Conservation (phyloP, 1,140 invertebrate species). For the Melipona quadrifasciata region DNA sequence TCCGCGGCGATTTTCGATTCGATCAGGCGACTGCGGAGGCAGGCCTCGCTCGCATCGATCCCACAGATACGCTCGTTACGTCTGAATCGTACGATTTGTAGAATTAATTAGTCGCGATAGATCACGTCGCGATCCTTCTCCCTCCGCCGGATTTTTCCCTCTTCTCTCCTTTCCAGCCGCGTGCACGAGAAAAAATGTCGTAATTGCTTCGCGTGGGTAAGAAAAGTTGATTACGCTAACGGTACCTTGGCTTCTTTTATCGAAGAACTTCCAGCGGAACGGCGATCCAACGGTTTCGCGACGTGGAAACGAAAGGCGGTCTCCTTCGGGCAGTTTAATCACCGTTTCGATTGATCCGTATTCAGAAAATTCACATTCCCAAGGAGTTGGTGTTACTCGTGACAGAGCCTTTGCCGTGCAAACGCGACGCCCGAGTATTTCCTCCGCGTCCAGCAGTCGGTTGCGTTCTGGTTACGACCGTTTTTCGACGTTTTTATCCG, state of each 20-base stretch:
- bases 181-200: conserved; percentile 2
- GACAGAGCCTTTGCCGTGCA: too few species aligned
- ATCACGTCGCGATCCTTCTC: conserved; percentile 3
- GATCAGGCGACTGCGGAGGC: too few species aligned
- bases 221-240: conserved; percentile 25
- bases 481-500: not conserved
- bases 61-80: conserved; percentile 20
- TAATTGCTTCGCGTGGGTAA: conserved; percentile 15
- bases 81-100: conserved; percentile 3
- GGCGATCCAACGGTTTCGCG: not conserved
- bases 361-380: not conserved
- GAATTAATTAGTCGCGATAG: conserved; percentile 44
- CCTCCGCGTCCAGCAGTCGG: not conserved
- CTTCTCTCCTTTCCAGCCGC: not conserved
- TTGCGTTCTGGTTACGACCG: not conserved
- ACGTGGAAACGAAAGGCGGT: not conserved
- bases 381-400: not conserved
- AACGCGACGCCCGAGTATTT: not conserved
- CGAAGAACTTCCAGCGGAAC: not conserved
- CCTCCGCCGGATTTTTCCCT: too few species aligned
- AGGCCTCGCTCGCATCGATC: too few species aligned
- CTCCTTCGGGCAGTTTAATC: not conserved
- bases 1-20: too few species aligned
- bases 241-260: not conserved
- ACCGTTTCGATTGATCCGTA: not conserved